Evolutionary conservation across 2,888 invertebrate genomes (phyloP), one percentile per base, ranked within the genome.

Genomic region (Nebria salina): DNA sequence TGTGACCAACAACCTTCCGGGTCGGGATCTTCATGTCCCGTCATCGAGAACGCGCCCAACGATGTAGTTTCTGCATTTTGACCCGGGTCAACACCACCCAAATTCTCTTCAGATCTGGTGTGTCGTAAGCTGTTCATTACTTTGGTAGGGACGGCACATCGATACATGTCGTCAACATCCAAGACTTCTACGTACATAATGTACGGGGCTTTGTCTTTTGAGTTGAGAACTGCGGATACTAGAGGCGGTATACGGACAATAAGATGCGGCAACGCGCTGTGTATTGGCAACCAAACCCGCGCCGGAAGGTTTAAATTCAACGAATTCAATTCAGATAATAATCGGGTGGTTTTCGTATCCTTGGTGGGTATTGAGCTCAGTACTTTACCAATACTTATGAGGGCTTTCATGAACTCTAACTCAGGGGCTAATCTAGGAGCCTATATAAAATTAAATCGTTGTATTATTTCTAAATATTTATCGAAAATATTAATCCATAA

Each of bases 151-250:
- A 98, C 93, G 0, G 97, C 95, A 77, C 96, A 95, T 0, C 95
- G 93, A 86, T 95, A 93, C 68, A 95, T 91, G 87, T 96, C 95
- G 81, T 95, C 93, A 76, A 96, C 95, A 89, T 98, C 97, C 70
- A 98, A 91, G 7, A 98, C 98, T 90, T 99, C 99, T 81, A 99
- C 96, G 90, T 99, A 99, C 88, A 99, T 95, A 87, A 99, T 96
- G 90, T 98, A 99, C 0, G 99, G 99, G 75, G 99, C 98, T 93
- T 97, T 98, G 89, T 98, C 98, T 90, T 99, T 99, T 85, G 98
- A 98, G 90, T 99, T 99, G 84, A 99, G 94, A 78, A 99, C 98
- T 76, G 98, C 98, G 83, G 98, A 98, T 84, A 97, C 97, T 87
- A 97, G 97, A 82, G 97, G 97, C 70, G 99, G 98, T 90, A 99